Conservation (phyloP, 1,140 invertebrate genomes). For the Tribolium madens region DNA sequence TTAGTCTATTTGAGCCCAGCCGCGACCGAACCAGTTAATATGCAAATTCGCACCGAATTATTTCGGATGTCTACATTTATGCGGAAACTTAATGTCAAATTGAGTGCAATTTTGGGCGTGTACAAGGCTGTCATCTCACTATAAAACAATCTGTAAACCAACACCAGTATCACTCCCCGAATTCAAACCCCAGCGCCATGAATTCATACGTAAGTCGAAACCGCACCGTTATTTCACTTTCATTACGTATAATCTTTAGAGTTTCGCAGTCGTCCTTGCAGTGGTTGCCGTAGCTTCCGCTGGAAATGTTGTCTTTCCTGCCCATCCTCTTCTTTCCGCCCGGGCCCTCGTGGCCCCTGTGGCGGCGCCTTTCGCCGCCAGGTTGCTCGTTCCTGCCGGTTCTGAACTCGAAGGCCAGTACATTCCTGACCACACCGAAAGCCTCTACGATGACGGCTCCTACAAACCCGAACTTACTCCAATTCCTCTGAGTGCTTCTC, state of each 20-base stretch:
- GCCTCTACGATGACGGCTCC: conserved; percentile 62
- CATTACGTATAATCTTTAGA: background rate
- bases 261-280: conserved; percentile 22
- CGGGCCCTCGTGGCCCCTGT: background rate
- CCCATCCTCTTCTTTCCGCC: background rate
- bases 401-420: conserved; percentile 60
- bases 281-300: conserved; percentile 19
- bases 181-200: conserved; percentile 6
- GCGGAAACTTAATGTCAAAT: conserved; percentile 41
- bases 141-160: conserved; percentile 34
- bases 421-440: conserved; percentile 59
- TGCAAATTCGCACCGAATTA: conserved; percentile 23
- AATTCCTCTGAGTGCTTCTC: conserved; percentile 55
- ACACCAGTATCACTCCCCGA: conserved; percentile 9
- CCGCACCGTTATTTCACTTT: background rate
- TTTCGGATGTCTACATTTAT: conserved; percentile 34
- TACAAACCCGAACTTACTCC: conserved; percentile 58
- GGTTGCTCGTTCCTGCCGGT: conserved; percentile 49
- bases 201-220: conserved; percentile 10
- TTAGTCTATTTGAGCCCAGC: background rate
- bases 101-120: conserved; percentile 40
- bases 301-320: conserved; percentile 23
- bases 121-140: conserved; percentile 32
- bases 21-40: conserved; percentile 28
- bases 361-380: background rate